phyloP scores from a whole-genome alignment of 1,140 invertebrate genomes.

The Uloborus diversus region DNA sequence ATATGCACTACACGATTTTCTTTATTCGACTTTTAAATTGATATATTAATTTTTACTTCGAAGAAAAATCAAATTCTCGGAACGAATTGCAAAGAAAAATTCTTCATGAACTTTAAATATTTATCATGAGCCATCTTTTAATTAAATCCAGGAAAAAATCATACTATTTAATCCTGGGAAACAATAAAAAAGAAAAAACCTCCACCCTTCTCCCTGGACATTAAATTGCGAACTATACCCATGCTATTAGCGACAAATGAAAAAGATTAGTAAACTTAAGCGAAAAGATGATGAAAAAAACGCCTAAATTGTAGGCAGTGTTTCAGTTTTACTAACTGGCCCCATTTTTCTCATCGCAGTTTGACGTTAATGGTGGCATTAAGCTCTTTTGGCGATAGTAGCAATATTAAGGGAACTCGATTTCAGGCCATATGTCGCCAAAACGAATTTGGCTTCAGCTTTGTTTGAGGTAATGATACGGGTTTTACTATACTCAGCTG shows the following conservation, averaged over 20 bases:
- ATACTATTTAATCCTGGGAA: slow-evolving; percentile 1
- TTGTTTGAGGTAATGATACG: slow-evolving; percentile 47
- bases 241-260: slow-evolving; percentile 48
- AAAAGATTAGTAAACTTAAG: slow-evolving; percentile 40
- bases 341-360: slow-evolving; percentile 44
- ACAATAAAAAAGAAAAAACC: background rate
- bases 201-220: background rate
- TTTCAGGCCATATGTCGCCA: slow-evolving; percentile 53
- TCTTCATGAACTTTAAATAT: slow-evolving; percentile 43
- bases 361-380: slow-evolving; percentile 49
- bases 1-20: too few relatives aligned
- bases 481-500: background rate
- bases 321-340: slow-evolving; percentile 42
- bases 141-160: slow-evolving; percentile 35
- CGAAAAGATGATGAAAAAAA: slow-evolving; percentile 21
- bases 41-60: too few relatives aligned
- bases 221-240: slow-evolving; percentile 46
- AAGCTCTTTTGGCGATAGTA: slow-evolving; percentile 36
- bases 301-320: slow-evolving; percentile 30
- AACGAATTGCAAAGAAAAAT: background rate
- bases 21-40: too few relatives aligned
- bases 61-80: too few relatives aligned
- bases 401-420: slow-evolving; percentile 44
- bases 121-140: slow-evolving; percentile 18
- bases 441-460: slow-evolving; percentile 34